These are phyloP conservation scores for Odontomyia ornata DNA, from an alignment of 2,888 invertebrate genomes.

Conservation along the genomic window DNA sequence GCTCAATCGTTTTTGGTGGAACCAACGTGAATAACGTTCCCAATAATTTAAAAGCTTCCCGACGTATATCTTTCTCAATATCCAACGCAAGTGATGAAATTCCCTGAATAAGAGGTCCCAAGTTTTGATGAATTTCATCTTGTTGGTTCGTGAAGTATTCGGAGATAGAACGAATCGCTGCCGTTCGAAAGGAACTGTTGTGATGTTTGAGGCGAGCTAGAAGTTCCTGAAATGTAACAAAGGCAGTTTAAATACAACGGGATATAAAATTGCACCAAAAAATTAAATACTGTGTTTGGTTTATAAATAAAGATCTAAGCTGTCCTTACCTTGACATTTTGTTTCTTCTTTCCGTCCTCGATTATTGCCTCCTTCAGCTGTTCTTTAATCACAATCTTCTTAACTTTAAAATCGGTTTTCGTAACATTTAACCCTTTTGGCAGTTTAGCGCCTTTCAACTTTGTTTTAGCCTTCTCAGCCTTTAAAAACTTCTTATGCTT, in stretches of 20 bases:
- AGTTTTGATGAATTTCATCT: conserved; percentile 65
- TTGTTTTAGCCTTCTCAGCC: conserved; percentile 88
- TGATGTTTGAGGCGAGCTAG: conserved; percentile 67
- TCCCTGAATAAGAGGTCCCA: conserved; percentile 75
- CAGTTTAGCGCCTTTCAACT: conserved; percentile 82
- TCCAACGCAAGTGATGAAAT: conserved; percentile 77
- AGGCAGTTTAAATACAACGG: not conserved
- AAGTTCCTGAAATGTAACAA: conserved; percentile 55
- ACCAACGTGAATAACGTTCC: conserved; percentile 58
- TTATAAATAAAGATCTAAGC: too few relatives aligned
- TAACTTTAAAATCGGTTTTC: conserved; percentile 87
- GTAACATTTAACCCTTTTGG: conserved; percentile 91
- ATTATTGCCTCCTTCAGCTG: conserved; percentile 73
- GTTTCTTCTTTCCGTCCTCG: conserved; percentile 77
- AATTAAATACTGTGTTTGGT: too few relatives aligned
- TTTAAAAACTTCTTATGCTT: conserved; percentile 78
- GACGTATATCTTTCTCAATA: conserved; percentile 70
- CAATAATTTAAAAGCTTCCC: conserved; percentile 65
- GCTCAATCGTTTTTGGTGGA: conserved; percentile 59
- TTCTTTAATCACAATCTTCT: conserved; percentile 83
- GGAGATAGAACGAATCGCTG: conserved; percentile 58
- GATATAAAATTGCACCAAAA: too few relatives aligned
- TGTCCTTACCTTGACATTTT: conserved; percentile 70
- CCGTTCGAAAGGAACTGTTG: conserved; percentile 60
- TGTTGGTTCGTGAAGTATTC: conserved; percentile 63